A percentile compares a stretch with the other conserved stretches of the same genome.
Evolutionary conservation across 64 coral and sea anemone species (phyloP).

Genomic region (Montipora foliosa): DNA sequence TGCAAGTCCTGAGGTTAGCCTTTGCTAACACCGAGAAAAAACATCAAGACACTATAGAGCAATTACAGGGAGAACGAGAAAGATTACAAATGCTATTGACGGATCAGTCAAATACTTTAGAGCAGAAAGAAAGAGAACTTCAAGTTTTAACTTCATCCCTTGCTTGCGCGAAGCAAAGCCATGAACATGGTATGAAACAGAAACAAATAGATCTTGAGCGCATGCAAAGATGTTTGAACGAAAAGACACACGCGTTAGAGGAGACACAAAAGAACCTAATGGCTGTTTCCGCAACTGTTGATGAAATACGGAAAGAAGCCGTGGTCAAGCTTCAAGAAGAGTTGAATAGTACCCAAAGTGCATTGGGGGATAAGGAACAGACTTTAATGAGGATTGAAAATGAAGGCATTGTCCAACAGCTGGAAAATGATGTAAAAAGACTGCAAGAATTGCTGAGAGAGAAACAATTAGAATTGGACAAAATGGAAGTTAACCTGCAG

Average conservation of each 20-base stretch:
- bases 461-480: neutral
- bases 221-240: neutral
- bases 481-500: neutral
- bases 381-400: neutral
- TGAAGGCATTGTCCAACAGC: neutral
- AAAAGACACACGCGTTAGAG: neutral
- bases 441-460: neutral
- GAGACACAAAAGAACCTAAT: neutral
- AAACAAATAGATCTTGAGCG: neutral
- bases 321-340: neutral
- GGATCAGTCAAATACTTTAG: neutral
- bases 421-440: neutral
- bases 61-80: neutral
- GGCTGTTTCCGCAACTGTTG: neutral
- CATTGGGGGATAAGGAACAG: neutral
- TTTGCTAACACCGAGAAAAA: neutral
- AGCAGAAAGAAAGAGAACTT: neutral
- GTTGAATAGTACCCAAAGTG: neutral
- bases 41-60: neutral
- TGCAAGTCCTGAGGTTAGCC: neutral
- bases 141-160: neutral
- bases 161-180: neutral
- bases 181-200: neutral
- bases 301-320: neutral
- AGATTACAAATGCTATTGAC: neutral